A percentile compares a stretch with the other conserved stretches of the same genome.
These are phyloP conservation scores for Drosophila diplacantha DNA, from an alignment of 2,888 invertebrate species.

Conservation along the genomic window DNA sequence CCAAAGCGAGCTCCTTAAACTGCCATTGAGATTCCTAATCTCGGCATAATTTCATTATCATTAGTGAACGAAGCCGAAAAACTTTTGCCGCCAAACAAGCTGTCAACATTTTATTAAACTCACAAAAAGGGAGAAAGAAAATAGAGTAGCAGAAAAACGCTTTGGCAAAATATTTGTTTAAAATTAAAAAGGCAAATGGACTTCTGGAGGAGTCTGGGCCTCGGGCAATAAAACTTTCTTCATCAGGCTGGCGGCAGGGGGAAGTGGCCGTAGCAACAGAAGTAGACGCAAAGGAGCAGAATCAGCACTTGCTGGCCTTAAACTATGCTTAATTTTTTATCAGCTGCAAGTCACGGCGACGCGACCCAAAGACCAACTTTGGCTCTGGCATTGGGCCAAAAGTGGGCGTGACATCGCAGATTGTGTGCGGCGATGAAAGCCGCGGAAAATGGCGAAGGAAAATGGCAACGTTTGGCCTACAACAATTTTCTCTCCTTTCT, in stretches of 20 bases:
- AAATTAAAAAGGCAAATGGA: conserved; percentile 59
- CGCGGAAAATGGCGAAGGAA: conserved; percentile 46
- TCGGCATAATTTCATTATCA: conserved; percentile 36
- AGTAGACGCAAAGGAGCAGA: conserved; percentile 11
- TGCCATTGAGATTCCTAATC: conserved; percentile 17
- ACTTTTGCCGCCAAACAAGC: conserved; percentile 53
- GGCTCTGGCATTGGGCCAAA: conserved; percentile 36
- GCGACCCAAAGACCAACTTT: conserved; percentile 72
- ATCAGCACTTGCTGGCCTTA: conserved; percentile 46
- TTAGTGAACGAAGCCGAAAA: conserved; percentile 28
- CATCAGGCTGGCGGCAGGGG: conserved; percentile 47
- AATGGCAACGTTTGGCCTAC: conserved; percentile 61
- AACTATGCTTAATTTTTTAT: conserved; percentile 66
- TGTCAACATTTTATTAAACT: conserved; percentile 63
- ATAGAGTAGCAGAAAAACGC: conserved; percentile 30
- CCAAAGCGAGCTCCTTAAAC: not conserved
- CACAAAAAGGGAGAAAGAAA: conserved; percentile 8
- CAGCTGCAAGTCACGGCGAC: conserved; percentile 42
- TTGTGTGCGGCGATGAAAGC: conserved; percentile 46
- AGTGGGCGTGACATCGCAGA: conserved; percentile 38
- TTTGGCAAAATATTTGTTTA: conserved; percentile 56
- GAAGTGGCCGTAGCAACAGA: not conserved
- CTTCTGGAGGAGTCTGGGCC: conserved; percentile 23
- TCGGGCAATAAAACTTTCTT: conserved; percentile 68
- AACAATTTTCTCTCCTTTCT: conserved; percentile 21